Conservation (phyloP, 2,888 invertebrate genomes). For the Melitaea athalia region DNA sequence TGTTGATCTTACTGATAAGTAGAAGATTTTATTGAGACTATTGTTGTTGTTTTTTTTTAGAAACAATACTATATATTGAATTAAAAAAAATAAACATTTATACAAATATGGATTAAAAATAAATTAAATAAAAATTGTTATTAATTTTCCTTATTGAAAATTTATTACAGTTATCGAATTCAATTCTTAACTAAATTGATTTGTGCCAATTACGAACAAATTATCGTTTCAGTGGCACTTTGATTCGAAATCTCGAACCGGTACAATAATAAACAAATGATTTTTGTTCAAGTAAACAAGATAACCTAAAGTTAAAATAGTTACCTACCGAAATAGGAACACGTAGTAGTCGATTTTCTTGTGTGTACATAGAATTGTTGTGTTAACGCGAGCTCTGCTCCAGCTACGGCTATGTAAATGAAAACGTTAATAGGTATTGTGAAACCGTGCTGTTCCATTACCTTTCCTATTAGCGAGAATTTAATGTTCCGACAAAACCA, state of each 20-base stretch:
- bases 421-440: conserved; percentile 18
- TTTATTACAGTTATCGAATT: no score
- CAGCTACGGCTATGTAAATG: conserved; percentile 19
- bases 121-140: no score
- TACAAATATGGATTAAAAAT: no score
- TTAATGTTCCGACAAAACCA: conserved; percentile 4
- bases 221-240: not conserved
- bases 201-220: not conserved
- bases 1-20: no score
- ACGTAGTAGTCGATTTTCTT: not conserved
- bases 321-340: not conserved
- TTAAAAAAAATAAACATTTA: no score
- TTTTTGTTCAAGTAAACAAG: not conserved
- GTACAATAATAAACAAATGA: not conserved
- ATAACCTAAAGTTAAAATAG: not conserved
- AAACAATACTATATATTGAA: no score
- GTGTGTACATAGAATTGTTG: conserved; percentile 11
- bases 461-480: conserved; percentile 7
- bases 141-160: no score
- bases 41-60: no score
- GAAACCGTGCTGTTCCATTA: conserved; percentile 12
- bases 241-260: not conserved
- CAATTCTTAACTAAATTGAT: not conserved
- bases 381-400: conserved; percentile 21
- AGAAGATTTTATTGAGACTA: no score